phyloP scores from a whole-genome alignment of 92 coral and sea anemone species.

The Parazoanthus swiftii region DNA sequence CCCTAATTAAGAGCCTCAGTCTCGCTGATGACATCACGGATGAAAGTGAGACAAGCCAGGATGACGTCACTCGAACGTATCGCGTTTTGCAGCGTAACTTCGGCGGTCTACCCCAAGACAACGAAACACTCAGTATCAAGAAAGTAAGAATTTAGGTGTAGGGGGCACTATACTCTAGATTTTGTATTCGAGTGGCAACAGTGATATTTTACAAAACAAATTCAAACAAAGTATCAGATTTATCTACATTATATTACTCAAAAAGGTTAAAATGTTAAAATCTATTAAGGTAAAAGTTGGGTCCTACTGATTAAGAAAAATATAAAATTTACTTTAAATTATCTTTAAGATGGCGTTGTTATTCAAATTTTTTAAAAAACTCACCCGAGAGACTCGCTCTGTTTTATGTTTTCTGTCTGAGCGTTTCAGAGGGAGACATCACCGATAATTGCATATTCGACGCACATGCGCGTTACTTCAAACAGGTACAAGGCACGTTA shows the following conservation, averaged over 20 bases:
- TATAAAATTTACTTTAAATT: no score
- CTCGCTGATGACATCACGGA: constrained; percentile 38
- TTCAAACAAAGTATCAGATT: background rate
- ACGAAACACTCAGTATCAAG: constrained; percentile 7
- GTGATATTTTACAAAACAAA: no score
- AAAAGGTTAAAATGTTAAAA: no score
- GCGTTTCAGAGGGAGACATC: background rate
- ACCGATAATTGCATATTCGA: no score
- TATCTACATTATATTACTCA: no score
- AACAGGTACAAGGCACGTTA: no score
- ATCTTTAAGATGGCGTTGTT: background rate
- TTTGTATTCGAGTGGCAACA: background rate
- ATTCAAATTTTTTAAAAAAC: no score
- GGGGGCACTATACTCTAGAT: background rate
- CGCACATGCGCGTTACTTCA: no score
- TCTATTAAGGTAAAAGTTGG: no score
- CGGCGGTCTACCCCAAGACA: constrained; percentile 48
- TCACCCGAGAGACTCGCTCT: no score
- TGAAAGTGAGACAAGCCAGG: constrained; percentile 21
- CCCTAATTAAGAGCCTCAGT: constrained; percentile 49
- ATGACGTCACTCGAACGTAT: constrained; percentile 28
- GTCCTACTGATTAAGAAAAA: background rate
- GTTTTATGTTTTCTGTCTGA: background rate
- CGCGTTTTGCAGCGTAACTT: constrained; percentile 51
- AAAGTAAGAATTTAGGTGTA: background rate